Evolutionary conservation across 1,140 invertebrate species (phyloP).

Genomic region (Drosophila aff.): DNA sequence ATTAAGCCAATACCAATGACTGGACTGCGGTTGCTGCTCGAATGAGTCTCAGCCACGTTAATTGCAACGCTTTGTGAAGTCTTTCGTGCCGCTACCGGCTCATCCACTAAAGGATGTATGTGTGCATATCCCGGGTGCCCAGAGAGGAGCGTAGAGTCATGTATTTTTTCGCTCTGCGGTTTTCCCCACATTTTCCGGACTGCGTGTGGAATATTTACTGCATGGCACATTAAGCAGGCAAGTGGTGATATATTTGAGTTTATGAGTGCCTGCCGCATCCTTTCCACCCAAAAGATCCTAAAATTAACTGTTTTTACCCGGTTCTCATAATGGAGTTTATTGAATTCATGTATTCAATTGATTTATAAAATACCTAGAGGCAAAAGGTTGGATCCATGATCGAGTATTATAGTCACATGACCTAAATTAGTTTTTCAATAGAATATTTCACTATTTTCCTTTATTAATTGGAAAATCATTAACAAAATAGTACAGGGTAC

Average conservation of each 20-base stretch:
- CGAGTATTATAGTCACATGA: no score
- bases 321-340: background rate
- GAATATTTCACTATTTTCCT: background rate
- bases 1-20: conserved; percentile 78
- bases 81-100: conserved; percentile 3
- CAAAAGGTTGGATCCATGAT: background rate
- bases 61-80: conserved; percentile 78
- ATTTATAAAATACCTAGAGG: background rate
- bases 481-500: background rate
- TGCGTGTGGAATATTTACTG: conserved; percentile 70
- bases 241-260: conserved; percentile 80
- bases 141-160: conserved; percentile 1
- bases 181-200: conserved; percentile 33
- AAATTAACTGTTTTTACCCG: conserved; percentile 64
- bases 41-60: conserved; percentile 74
- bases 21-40: conserved; percentile 77
- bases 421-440: background rate
- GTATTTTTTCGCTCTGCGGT: conserved; percentile 67
- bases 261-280: conserved; percentile 66
- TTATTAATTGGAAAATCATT: background rate
- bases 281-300: conserved; percentile 35
- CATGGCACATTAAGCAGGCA: conserved; percentile 78
- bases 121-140: conserved; percentile 7
- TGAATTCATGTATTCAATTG: background rate
- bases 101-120: conserved; percentile 36